phyloP scores from a whole-genome alignment of 2,888 invertebrate genomes.

The Thymelicus lineola region DNA sequence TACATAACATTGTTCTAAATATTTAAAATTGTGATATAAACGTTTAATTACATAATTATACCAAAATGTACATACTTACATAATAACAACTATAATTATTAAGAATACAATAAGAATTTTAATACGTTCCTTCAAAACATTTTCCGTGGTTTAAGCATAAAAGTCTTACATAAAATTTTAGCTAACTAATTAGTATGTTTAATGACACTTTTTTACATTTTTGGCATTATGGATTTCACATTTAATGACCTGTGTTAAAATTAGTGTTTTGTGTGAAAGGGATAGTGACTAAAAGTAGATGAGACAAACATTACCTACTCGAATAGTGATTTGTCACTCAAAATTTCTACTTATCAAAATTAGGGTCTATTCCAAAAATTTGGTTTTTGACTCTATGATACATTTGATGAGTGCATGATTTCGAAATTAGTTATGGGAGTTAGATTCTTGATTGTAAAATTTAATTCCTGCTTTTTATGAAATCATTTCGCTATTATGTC shows the following conservation, averaged over 20 bases:
- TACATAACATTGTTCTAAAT: conserved; percentile 50
- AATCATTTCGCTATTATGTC: too few species aligned
- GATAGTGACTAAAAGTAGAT: too few species aligned
- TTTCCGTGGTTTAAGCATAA: neutral
- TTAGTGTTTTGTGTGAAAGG: too few species aligned
- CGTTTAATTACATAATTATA: conserved; percentile 40
- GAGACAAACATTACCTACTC: too few species aligned
- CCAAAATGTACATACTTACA: conserved; percentile 43
- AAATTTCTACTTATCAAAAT: too few species aligned
- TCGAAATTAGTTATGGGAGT: too few species aligned
- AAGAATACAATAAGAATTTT: conserved; percentile 2
- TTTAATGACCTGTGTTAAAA: neutral
- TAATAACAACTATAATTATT: conserved; percentile 22
- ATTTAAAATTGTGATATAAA: conserved; percentile 50
- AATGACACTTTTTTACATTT: conserved; percentile 36
- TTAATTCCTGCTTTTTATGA: too few species aligned
- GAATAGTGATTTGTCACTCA: too few species aligned
- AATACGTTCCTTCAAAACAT: neutral
- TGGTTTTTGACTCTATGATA: too few species aligned
- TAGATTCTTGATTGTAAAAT: too few species aligned
- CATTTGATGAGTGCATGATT: too few species aligned
- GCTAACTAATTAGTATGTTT: neutral
- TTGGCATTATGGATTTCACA: conserved; percentile 63
- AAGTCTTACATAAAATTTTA: neutral
- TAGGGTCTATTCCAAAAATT: too few species aligned